Percentiles rank a stretch among this genome's conserved stretches.
These are phyloP conservation scores for Glossophaga mutica DNA, from an alignment of 2,797 vertebrate species.

Conservation along the genomic window DNA sequence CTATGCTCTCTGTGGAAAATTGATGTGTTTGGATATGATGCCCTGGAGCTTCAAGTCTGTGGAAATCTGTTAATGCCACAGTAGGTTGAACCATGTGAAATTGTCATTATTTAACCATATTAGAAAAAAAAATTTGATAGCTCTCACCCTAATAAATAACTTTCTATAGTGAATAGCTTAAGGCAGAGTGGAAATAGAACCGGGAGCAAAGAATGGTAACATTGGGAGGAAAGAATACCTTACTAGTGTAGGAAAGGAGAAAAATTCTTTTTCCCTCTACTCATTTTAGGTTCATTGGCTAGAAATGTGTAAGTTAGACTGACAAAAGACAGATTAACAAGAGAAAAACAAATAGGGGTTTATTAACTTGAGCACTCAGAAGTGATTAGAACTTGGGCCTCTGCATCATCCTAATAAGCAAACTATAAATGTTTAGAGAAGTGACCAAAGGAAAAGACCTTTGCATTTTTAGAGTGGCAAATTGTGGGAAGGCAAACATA, in stretches of 20 bases:
- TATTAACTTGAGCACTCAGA: neutral
- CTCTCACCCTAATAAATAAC: neutral
- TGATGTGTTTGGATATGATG: neutral
- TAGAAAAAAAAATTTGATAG: neutral
- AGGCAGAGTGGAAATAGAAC: neutral
- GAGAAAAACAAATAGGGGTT: neutral
- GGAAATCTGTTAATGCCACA: neutral
- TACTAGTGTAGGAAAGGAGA: neutral
- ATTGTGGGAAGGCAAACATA: neutral
- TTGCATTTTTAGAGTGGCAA: neutral
- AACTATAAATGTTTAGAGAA: neutral
- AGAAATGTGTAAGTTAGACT: neutral
- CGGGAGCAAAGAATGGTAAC: neutral
- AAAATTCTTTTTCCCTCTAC: neutral
- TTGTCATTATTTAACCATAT: neutral
- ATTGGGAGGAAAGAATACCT: neutral
- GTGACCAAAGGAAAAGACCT: neutral
- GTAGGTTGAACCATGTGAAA: neutral
- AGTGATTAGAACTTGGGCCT: neutral
- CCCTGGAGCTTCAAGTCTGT: neutral
- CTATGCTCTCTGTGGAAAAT: neutral
- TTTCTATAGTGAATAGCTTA: constrained; percentile 1
- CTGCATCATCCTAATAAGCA: neutral
- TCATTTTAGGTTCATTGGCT: neutral
- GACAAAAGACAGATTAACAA: neutral